phyloP scores from a whole-genome alignment of 2,797 vertebrate species.

The Gorsachius magnificus region DNA sequence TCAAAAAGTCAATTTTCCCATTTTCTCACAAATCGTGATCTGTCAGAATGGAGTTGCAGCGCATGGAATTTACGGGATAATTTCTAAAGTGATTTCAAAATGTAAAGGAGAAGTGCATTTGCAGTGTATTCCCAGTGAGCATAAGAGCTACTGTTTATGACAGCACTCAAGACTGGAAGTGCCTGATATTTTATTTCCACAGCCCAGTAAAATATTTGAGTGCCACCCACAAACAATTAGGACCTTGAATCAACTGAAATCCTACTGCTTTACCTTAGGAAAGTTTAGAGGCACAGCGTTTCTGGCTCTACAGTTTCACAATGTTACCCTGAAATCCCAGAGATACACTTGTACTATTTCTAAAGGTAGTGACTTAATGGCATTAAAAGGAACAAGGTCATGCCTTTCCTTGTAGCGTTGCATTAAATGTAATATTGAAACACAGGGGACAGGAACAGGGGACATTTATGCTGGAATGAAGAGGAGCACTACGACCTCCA shows the following conservation, averaged over 20 bases:
- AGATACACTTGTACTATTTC: neutral
- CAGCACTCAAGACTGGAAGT: neutral
- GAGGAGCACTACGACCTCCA: neutral
- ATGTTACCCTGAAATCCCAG: neutral
- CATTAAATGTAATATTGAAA: neutral
- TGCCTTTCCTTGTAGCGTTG: neutral
- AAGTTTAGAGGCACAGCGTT: neutral
- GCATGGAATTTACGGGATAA: neutral
- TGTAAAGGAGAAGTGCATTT: neutral
- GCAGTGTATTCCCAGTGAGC: neutral
- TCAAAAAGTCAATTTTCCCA: neutral
- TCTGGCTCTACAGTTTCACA: neutral
- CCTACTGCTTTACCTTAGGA: neutral
- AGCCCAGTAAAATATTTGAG: neutral
- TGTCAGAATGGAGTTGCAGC: neutral
- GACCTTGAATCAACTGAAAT: neutral
- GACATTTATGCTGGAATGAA: neutral
- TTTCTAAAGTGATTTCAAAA: neutral
- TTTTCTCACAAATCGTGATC: neutral
- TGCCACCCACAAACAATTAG: neutral
- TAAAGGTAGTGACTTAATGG: neutral
- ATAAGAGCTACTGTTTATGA: neutral
- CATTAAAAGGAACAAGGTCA: neutral
- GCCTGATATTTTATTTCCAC: neutral
- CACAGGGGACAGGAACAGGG: neutral